These are phyloP conservation scores for Microtus ochrogaster DNA, from an alignment of 2,113 vertebrate species.

Conservation along the genomic window DNA sequence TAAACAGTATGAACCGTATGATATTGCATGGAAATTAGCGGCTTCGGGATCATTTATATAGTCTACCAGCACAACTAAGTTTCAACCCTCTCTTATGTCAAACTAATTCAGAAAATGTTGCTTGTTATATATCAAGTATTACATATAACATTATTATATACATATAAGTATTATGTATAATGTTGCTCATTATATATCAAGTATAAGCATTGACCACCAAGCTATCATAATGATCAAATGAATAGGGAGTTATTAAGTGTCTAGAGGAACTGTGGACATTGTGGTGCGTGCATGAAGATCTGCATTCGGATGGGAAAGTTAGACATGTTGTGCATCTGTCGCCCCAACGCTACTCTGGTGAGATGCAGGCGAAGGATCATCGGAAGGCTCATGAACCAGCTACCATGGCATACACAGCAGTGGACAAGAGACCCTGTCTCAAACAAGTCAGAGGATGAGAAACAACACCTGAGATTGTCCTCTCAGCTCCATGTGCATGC, in stretches of 20 bases:
- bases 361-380: not conserved
- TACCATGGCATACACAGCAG: not conserved
- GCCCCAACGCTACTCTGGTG: not conserved
- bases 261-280: not conserved
- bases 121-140: not conserved
- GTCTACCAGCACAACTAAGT: not conserved
- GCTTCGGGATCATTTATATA: not conserved
- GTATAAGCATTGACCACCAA: not conserved
- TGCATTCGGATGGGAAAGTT: not conserved
- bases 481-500: not conserved
- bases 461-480: not conserved
- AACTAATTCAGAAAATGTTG: not conserved
- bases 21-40: not conserved
- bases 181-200: not conserved
- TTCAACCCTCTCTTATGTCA: constrained; percentile 9
- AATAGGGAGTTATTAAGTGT: not conserved
- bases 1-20: not conserved
- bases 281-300: not conserved
- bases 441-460: not conserved
- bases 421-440: not conserved
- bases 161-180: not conserved
- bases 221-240: not conserved
- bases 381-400: not conserved
- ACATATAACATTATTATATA: no score
- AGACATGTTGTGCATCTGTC: not conserved